Percentiles rank a stretch among this genome's conserved stretches.
phyloP scores from a whole-genome alignment of 53 echinoderm and acorn worm genomes.

The Crossaster papposus region DNA sequence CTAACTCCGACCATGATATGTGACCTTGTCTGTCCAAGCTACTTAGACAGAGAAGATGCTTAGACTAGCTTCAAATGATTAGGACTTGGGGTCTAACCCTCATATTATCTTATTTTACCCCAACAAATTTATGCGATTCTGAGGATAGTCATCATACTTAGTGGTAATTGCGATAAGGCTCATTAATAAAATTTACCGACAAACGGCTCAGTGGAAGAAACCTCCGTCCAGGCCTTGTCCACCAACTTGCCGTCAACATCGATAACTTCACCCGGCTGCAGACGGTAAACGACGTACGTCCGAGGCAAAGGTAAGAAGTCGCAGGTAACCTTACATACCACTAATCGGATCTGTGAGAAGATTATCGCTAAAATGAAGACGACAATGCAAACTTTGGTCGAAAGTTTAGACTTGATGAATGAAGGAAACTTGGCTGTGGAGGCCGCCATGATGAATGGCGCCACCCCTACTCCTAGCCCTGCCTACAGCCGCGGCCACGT shows the following conservation, averaged over 20 bases:
- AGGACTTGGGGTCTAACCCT: too few species aligned
- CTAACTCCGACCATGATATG: too few species aligned
- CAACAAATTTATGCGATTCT: too few species aligned
- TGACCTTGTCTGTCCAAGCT: too few species aligned
- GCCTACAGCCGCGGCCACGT: too few species aligned
- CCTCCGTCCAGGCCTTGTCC: constrained; percentile 68
- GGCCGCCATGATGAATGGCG: constrained; percentile 54
- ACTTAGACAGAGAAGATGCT: too few species aligned
- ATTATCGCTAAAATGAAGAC: constrained; percentile 45
- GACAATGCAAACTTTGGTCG: constrained; percentile 34
- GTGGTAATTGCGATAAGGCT: too few species aligned
- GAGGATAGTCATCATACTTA: too few species aligned
- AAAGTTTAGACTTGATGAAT: constrained; percentile 28
- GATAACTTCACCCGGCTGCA: constrained; percentile 64
- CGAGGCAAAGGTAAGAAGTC: constrained; percentile 68
- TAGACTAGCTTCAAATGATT: too few species aligned
- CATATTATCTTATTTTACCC: too few species aligned
- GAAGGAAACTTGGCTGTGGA: constrained; percentile 28
- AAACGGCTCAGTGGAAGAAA: constrained; percentile 62
- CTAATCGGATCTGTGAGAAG: constrained; percentile 34
- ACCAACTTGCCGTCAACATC: constrained; percentile 79
- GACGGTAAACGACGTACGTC: constrained; percentile 73
- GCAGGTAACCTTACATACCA: constrained; percentile 44
- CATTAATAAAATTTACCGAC: too few species aligned
- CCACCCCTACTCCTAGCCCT: too few species aligned